Evolutionary conservation across 2,888 invertebrate species (phyloP), one percentile per base, ranked within the genome.

Genomic region (Ecliptopera silaceata): DNA sequence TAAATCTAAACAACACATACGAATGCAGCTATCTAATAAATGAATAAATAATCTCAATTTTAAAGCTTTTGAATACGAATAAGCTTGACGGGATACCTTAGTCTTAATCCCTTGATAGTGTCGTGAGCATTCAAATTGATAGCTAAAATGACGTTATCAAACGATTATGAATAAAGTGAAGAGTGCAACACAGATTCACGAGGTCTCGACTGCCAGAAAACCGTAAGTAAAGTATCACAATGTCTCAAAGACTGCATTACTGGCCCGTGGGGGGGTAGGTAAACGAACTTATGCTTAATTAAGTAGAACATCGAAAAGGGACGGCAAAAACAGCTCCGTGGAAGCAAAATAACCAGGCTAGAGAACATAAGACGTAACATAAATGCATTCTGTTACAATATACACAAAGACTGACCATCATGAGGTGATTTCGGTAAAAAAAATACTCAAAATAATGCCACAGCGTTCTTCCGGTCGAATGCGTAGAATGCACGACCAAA

Each of bases 41-140:
- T 75, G 76, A 81, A 87, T 86, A 88, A 86, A 85, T 90, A 91
- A 91, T 91, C 90, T 91, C 90, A 88, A 87, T 80, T 82, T 90
- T 86, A 90, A 90, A 87, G 86, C 86, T 86, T 84, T 79, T 71
- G 80, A 86, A 86, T 84, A 86, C 80, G 74, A 59, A 80, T 79
- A 83, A 80, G 78, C 79, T 80, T 81, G 75, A 75, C 74, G 77
- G 47, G 50, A 56, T 71, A 15, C 36, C 15, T 36, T 36, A 15
- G 8, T 36, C 36, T 4, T 3, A 15, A 36, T 36, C 36, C 15
- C 15, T 13, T 36, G 36, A 36, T 15, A 36, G 15, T 15, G n/a
- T 5, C 11, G 29, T 2, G 26, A 26, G 11, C 0, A 31, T 31
- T 36, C 22, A 5, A 22, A 22, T 22, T 4, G 22, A 34, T 4